Evolutionary conservation across 2,113 vertebrate species (phyloP).

Genomic region (Chunga burmeisteri): DNA sequence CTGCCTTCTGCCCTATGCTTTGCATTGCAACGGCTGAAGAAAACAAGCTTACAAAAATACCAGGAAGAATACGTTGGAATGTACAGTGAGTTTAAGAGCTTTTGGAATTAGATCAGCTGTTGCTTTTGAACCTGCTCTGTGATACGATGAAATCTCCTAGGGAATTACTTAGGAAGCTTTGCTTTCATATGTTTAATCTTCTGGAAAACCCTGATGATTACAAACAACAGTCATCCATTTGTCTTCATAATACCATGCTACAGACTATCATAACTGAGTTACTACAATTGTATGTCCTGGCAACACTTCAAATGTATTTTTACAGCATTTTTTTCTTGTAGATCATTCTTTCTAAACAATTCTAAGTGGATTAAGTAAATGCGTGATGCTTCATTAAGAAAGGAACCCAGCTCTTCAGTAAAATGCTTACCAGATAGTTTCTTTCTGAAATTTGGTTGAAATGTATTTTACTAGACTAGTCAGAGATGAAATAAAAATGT

Average conservation of each 20-base stretch:
- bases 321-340: constrained; percentile 45
- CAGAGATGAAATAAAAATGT: constrained; percentile 9
- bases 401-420: background rate
- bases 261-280: constrained; percentile 47
- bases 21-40: background rate
- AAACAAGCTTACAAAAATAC: constrained; percentile 47
- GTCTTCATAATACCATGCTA: constrained; percentile 57
- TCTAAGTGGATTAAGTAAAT: constrained; percentile 71
- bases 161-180: constrained; percentile 66
- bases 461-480: background rate
- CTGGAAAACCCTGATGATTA: constrained; percentile 63
- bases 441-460: background rate
- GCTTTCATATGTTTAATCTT: constrained; percentile 62
- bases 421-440: constrained; percentile 3
- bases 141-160: constrained; percentile 59
- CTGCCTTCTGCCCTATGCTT: constrained; percentile 14
- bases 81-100: constrained; percentile 51
- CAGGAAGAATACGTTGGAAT: constrained; percentile 53
- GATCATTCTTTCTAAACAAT: constrained; percentile 63
- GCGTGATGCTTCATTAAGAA: constrained; percentile 68
- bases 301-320: constrained; percentile 66
- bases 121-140: constrained; percentile 64
- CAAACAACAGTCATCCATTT: constrained; percentile 62
- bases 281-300: constrained; percentile 53
- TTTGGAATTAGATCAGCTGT: constrained; percentile 62